These are phyloP conservation scores for Lycaon pictus DNA, from an alignment of 2,113 vertebrate species.

Conservation along the genomic window DNA sequence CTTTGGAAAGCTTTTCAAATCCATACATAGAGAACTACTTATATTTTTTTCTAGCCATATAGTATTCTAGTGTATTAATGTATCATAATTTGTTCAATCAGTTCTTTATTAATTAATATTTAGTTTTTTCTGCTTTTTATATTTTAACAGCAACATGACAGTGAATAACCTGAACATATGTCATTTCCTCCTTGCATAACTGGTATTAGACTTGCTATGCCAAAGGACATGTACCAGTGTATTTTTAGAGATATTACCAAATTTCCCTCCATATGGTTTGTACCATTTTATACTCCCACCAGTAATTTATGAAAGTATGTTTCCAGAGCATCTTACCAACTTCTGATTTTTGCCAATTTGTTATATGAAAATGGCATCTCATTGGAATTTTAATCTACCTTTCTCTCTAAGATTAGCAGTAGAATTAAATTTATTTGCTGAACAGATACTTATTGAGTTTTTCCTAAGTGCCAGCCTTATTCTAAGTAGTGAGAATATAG, in stretches of 20 bases:
- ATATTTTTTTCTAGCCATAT: neutral
- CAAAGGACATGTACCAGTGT: neutral
- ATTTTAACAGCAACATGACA: neutral
- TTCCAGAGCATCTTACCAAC: neutral
- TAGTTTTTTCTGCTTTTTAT: neutral
- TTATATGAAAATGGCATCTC: neutral
- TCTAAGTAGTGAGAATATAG: neutral
- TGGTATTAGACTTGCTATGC: neutral
- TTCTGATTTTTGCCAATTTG: neutral
- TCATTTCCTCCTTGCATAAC: neutral
- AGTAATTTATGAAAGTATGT: neutral
- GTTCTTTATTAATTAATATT: neutral
- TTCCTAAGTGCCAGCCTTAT: neutral
- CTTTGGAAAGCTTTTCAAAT: constrained; percentile 8
- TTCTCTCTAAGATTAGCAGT: neutral
- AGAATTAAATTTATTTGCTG: neutral
- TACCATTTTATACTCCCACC: neutral
- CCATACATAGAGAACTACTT: neutral
- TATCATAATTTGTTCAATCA: neutral
- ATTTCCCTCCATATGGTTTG: neutral
- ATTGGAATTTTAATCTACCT: neutral
- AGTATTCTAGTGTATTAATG: neutral
- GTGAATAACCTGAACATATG: neutral
- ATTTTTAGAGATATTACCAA: neutral
- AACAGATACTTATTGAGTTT: neutral